Evolutionary conservation across 2,797 vertebrate genomes (phyloP).

Genomic region (Myotis findleyi): DNA sequence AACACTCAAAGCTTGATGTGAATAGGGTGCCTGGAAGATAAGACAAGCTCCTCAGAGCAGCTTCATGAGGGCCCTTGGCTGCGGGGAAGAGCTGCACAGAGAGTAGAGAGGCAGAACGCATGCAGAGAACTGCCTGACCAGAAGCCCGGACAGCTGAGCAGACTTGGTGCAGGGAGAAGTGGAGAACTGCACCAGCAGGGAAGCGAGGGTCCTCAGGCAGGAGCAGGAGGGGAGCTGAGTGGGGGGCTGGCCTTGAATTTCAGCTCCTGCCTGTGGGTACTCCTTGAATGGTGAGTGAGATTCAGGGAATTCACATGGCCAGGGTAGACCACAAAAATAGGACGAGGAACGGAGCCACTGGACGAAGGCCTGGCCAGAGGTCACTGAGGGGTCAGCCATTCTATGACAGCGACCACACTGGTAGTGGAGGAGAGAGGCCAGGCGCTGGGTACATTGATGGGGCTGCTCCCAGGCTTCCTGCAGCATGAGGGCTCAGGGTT

Average conservation of each 20-base stretch:
- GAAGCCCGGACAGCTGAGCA: not conserved
- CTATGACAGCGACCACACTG: not conserved
- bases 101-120: not conserved
- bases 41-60: not conserved
- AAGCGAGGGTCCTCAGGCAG: accelerated
- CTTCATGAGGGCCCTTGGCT: not conserved
- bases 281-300: not conserved
- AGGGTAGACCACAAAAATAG: accelerated
- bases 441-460: accelerated
- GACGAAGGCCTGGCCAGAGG: not conserved
- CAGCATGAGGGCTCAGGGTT: accelerated
- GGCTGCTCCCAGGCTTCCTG: not conserved
- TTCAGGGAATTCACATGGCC: not conserved
- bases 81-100: not conserved
- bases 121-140: not conserved
- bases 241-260: not conserved
- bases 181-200: accelerated
- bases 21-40: not conserved
- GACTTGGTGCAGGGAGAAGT: accelerated
- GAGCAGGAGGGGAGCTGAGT: accelerated
- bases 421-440: not conserved
- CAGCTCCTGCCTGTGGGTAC: not conserved
- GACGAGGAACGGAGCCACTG: not conserved
- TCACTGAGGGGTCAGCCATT: not conserved
- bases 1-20: not conserved